These are phyloP conservation scores for Oceanites oceanicus DNA, from an alignment of 2,113 vertebrate species.

Conservation along the genomic window DNA sequence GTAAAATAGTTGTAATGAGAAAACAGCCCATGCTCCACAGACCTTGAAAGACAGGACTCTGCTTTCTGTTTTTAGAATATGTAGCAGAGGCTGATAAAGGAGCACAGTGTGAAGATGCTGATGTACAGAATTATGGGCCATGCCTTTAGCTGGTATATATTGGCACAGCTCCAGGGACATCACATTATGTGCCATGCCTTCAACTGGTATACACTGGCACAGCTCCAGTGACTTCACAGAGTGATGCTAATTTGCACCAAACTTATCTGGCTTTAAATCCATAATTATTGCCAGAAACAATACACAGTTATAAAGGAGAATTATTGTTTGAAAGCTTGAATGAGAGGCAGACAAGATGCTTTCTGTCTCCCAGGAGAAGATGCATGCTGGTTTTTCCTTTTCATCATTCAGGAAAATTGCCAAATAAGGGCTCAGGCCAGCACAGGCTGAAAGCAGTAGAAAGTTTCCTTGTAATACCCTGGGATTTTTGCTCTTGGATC, in stretches of 20 bases:
- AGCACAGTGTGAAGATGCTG: background rate
- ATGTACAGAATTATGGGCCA: background rate
- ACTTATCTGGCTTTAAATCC: conserved; percentile 33
- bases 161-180: conserved; percentile 12
- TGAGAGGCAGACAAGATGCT: conserved; percentile 9
- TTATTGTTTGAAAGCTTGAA: conserved; percentile 29
- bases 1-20: background rate
- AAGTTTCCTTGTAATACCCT: background rate
- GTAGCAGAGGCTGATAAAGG: background rate
- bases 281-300: conserved; percentile 56
- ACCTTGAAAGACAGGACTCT: background rate
- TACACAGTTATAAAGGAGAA: conserved; percentile 8
- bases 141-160: background rate
- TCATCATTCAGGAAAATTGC: background rate
- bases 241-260: conserved; percentile 40
- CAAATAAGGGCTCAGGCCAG: conserved; percentile 11
- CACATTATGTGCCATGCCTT: background rate
- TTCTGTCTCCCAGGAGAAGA: conserved; percentile 19
- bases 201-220: conserved; percentile 11
- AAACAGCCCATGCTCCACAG: background rate
- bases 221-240: conserved; percentile 15
- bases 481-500: conserved; percentile 16
- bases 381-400: background rate
- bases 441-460: background rate
- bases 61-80: background rate